Base-by-base conservation (phyloP, 2,797 vertebrate genomes). In the Rhinella marina region DNA sequence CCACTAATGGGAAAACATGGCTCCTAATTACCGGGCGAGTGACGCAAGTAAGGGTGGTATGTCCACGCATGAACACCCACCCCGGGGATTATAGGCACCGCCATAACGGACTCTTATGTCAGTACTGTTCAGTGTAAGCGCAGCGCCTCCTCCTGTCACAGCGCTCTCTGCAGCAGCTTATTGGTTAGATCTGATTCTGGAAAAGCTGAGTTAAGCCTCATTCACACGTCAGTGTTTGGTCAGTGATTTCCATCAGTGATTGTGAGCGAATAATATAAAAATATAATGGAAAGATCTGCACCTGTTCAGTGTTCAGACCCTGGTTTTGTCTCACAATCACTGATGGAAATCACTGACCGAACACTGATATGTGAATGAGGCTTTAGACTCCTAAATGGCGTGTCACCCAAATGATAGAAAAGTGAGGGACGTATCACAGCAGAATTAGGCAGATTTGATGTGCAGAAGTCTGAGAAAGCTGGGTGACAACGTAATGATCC, bases 1-100 rank as follows among this genome's bases (percentile, higher is more conserved):
- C 70, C 78, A 88, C 68, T 88, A 81, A 88, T 85, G 68, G 83
- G 66, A 27, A 76, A 77, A 73, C n/a, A 50, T 16, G 82, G 76
- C 76, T n/a, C 62, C 68, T 79, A 88, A 88, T 80, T 88, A 83
- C 48, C 17, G 10, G 68, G 54, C 8, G n/a, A 70, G 61, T 88
- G 81, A 88, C 73, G 86, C 61, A 79, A 21, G 61, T 77, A 25
- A 64, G 81, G 14, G 16, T 41, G 57, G 29, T 19, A 27, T 66
- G 19, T 54, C 80, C n/a, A 70, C 50, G 11, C 54, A n/a, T 27
- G n/a, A 29, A 59, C 62, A 75, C 59, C 29, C 21, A 13, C n/a
- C 50, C 41, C 17, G 3, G 41, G n/a, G 61, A 62, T 29, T 56
- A 29, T 8, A 57, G 57, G 4, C 10, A 62, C 10, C 25, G 10